A percentile compares a stretch with the other conserved stretches of the same genome.
Evolutionary conservation across 2,888 invertebrate genomes (phyloP).

Genomic region (Mythimna ferrago): DNA sequence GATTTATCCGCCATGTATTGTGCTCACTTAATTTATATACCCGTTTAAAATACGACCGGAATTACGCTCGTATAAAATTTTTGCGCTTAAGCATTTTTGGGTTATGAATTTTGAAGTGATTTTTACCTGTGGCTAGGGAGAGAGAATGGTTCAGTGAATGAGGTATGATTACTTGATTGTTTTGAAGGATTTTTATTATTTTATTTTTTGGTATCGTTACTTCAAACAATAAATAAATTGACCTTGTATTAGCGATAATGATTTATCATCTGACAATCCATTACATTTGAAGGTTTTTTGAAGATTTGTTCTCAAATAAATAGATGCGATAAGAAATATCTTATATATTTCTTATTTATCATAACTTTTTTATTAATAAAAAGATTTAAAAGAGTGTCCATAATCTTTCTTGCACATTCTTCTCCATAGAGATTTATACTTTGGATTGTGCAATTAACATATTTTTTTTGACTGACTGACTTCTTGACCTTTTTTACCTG

Average conservation of each 20-base stretch:
- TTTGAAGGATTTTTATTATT: background rate
- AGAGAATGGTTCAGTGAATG: constrained; percentile 3
- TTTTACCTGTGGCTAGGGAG: constrained; percentile 23
- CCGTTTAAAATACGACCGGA: constrained; percentile 81
- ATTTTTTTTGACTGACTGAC: no score
- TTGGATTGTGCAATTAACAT: no score
- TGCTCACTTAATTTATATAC: constrained; percentile 85
- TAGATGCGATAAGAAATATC: no score
- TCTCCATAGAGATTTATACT: no score
- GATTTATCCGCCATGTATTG: constrained; percentile 89
- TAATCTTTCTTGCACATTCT: background rate
- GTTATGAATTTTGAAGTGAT: constrained; percentile 51
- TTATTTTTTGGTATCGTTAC: no score
- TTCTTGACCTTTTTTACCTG: no score
- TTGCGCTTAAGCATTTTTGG: constrained; percentile 45
- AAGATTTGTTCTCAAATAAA: no score
- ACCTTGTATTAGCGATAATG: background rate
- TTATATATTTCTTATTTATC: no score
- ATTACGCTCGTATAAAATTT: constrained; percentile 82
- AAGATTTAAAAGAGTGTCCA: background rate
- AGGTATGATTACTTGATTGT: constrained; percentile 10
- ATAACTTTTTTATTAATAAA: no score
- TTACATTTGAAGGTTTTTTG: no score
- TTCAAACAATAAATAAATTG: background rate
- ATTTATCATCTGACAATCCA: background rate